phyloP scores from a whole-genome alignment of 2,888 invertebrate species.

The Metacarcinus magister region DNA sequence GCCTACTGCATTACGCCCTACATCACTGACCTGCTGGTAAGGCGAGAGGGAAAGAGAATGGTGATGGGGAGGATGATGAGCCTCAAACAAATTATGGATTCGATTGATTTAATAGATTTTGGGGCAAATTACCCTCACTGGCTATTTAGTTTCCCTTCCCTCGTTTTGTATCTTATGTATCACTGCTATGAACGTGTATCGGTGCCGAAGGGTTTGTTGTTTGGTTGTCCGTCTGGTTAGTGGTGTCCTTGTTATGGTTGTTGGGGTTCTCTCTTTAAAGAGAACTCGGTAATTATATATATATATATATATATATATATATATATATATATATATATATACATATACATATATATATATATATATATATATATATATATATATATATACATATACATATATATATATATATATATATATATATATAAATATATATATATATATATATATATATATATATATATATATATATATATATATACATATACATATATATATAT shows the following conservation, averaged over 20 bases:
- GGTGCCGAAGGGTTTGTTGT: not conserved
- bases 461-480: not conserved
- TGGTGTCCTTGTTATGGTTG: too few relatives aligned
- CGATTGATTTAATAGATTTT: too few relatives aligned
- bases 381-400: slow-evolving; percentile 49
- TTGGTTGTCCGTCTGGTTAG: too few relatives aligned
- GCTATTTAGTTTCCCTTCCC: too few relatives aligned
- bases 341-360: slow-evolving; percentile 49
- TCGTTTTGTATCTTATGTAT: too few relatives aligned
- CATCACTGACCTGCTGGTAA: slow-evolving; percentile 68
- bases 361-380: slow-evolving; percentile 55
- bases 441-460: slow-evolving; percentile 33
- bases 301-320: slow-evolving; percentile 58
- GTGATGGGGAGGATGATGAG: not conserved
- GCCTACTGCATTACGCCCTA: slow-evolving; percentile 65
- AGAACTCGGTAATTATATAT: too few relatives aligned
- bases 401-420: slow-evolving; percentile 55
- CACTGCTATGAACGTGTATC: too few relatives aligned
- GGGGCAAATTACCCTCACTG: too few relatives aligned
- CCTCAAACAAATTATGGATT: too few relatives aligned
- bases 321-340: slow-evolving; percentile 42
- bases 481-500: slow-evolving; percentile 57
- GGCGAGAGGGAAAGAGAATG: not conserved
- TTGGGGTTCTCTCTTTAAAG: too few relatives aligned
- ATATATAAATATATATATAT: slow-evolving; percentile 54